These are phyloP conservation scores for Psix sp. DNA, from an alignment of 1,140 invertebrate genomes.

Conservation along the genomic window DNA sequence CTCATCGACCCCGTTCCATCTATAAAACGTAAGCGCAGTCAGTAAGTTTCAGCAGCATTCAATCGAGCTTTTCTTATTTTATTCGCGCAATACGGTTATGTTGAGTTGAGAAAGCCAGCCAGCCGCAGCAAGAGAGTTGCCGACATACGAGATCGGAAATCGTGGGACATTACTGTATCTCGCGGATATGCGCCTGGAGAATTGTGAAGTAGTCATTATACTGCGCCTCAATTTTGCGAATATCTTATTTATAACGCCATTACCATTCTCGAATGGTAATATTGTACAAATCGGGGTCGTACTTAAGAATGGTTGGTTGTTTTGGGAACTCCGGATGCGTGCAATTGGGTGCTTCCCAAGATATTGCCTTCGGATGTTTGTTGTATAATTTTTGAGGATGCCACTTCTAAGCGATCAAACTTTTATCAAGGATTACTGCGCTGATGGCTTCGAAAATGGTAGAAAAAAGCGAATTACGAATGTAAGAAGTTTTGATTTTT, in stretches of 20 bases:
- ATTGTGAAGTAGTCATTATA: slow-evolving; percentile 28
- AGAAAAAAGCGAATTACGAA: not conserved
- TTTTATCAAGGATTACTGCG: slow-evolving; percentile 8
- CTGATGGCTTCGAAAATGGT: slow-evolving; percentile 4
- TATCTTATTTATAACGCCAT: slow-evolving; percentile 41
- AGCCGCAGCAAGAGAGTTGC: slow-evolving; percentile 24
- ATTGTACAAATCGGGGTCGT: slow-evolving; percentile 30
- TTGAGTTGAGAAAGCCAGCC: slow-evolving; percentile 18
- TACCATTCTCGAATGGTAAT: slow-evolving; percentile 24
- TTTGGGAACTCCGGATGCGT: slow-evolving; percentile 17
- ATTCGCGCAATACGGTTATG: slow-evolving; percentile 45
- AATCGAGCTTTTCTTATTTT: slow-evolving; percentile 47
- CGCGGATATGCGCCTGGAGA: slow-evolving; percentile 9
- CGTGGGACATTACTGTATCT: slow-evolving; percentile 34
- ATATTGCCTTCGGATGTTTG: slow-evolving; percentile 7
- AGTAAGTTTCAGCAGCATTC: slow-evolving; percentile 34
- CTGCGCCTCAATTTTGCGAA: slow-evolving; percentile 32
- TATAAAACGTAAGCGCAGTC: slow-evolving; percentile 34
- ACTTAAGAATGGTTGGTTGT: slow-evolving; percentile 30
- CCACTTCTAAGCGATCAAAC: slow-evolving; percentile 7
- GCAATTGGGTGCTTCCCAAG: slow-evolving; percentile 9
- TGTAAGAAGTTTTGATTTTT: slow-evolving; percentile 28
- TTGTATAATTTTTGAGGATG: slow-evolving; percentile 14
- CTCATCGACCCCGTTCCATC: slow-evolving; percentile 38
- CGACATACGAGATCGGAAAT: slow-evolving; percentile 41